These are phyloP conservation scores for Tringa solitaria DNA, from an alignment of 2,113 vertebrate species.

Conservation along the genomic window DNA sequence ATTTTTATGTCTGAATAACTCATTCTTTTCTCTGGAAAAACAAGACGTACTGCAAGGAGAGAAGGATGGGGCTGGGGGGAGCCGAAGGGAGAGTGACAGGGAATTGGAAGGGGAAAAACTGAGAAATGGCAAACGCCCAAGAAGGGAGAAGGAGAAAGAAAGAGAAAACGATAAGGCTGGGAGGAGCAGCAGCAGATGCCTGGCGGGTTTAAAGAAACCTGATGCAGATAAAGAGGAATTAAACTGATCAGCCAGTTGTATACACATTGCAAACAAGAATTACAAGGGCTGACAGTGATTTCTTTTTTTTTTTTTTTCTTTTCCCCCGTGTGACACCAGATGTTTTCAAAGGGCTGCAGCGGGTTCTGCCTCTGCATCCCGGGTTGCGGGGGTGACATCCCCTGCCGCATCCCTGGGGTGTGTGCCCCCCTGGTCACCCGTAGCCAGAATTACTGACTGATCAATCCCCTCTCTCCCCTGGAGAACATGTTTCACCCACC, in stretches of 20 bases:
- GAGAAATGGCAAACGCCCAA: neutral
- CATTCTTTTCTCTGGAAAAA: neutral
- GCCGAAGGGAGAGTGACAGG: neutral
- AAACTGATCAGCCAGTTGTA: neutral
- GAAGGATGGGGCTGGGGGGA: neutral
- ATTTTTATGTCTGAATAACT: neutral
- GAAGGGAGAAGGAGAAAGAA: neutral
- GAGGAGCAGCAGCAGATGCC: neutral
- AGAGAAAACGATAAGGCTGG: neutral
- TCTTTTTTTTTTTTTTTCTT: neutral
- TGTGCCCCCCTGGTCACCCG: neutral
- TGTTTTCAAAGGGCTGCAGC: neutral
- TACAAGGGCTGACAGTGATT: neutral
- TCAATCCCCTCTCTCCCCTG: neutral
- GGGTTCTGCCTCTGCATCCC: neutral
- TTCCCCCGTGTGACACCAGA: neutral
- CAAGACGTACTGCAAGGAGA: rapidly evolving
- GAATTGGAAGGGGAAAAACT: neutral
- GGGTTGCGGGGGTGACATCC: neutral
- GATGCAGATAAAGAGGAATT: neutral
- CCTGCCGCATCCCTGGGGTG: too few species aligned
- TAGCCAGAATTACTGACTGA: rapidly evolving
- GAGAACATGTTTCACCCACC: neutral
- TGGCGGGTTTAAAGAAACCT: neutral
- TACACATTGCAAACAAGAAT: neutral